Evolutionary conservation across 2,888 invertebrate genomes (phyloP).

Genomic region (Nysson spinosus): DNA sequence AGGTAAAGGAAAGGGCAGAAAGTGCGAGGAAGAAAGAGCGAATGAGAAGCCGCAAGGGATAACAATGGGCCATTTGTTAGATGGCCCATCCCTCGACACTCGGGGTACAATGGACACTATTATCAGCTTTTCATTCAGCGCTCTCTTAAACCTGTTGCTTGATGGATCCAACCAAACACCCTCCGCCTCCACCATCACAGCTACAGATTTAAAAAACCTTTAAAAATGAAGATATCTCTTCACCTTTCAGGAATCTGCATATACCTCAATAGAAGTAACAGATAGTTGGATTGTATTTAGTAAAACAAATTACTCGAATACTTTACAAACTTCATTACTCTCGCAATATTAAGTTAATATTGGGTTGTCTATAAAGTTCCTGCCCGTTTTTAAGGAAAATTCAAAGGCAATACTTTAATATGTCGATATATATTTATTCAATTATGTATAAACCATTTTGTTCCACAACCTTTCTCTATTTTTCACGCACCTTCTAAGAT

Average conservation of each 20-base stretch:
- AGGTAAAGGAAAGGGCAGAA: constrained; percentile 5
- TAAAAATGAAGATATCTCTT: constrained; percentile 57
- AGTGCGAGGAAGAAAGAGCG: constrained; percentile 20
- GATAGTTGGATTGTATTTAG: neutral
- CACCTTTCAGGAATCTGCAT: neutral
- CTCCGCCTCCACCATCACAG: constrained; percentile 1
- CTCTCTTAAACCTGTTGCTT: constrained; percentile 57
- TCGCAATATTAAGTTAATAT: too few relatives aligned
- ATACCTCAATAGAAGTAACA: neutral
- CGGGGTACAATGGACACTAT: constrained; percentile 69
- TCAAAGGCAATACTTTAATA: too few relatives aligned
- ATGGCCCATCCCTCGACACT: constrained; percentile 57
- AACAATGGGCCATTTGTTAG: constrained; percentile 74
- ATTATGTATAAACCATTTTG: too few relatives aligned
- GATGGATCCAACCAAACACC: constrained; percentile 26
- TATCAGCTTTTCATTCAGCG: constrained; percentile 69
- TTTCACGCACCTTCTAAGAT: too few relatives aligned
- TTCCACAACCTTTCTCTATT: too few relatives aligned
- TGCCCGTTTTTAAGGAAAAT: too few relatives aligned
- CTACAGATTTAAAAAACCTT: constrained; percentile 24
- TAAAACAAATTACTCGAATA: constrained; percentile 1
- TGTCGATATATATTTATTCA: too few relatives aligned
- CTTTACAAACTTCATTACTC: neutral
- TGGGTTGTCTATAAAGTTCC: too few relatives aligned
- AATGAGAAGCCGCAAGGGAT: constrained; percentile 47